Base-by-base conservation (phyloP, 2,113 vertebrate genomes). In the Athene cunicularia region DNA sequence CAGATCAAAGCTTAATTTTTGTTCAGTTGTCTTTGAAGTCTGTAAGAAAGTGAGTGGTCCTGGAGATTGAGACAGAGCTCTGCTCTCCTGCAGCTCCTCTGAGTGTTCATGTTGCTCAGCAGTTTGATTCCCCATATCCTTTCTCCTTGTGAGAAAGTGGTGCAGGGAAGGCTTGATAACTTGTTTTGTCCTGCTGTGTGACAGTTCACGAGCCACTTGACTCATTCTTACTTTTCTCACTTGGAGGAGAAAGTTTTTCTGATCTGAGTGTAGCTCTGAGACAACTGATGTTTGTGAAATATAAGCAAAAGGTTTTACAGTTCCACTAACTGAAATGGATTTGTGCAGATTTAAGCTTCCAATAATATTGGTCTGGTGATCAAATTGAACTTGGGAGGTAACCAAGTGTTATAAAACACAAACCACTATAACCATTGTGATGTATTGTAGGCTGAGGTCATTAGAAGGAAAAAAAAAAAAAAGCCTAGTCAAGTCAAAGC, bases 211-310 rank as follows among this genome's bases (percentile, higher is more conserved):
- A 93, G 14, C 27, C 45, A 14, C 27, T 73, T 1, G 3, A n/a
- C 20, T 62, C 21, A 47, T 66, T 35, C 58, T 21, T 15, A 12
- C 14, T 55, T 76, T 52, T 17, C 33, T 79, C 11, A 7, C 33
- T 81, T 49, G 18, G 14, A 77, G 75, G 79, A 47, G 56, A 33
- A 84, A 16, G 15, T 50, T 63, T n/a, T 19, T 22, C 35, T 60
- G 30, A 23, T 26, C 30, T 43, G n/a, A 76, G 23, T 0, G 0
- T 19, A 73, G 27, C 18, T 32, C 6, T 11, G 26, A 33, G 45
- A 16, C 26, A 86, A 37, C 11, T 14, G 15, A 37, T 24, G 5
- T 49, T 39, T 70, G 33, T 35, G 56, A 66, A 94, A 84, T 75
- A 39, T 3, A 30, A 68, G 11, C 7, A 62, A 49, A 94, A 81